phyloP scores from a whole-genome alignment of 2,797 vertebrate genomes.

The Mastacembelus armatus region DNA sequence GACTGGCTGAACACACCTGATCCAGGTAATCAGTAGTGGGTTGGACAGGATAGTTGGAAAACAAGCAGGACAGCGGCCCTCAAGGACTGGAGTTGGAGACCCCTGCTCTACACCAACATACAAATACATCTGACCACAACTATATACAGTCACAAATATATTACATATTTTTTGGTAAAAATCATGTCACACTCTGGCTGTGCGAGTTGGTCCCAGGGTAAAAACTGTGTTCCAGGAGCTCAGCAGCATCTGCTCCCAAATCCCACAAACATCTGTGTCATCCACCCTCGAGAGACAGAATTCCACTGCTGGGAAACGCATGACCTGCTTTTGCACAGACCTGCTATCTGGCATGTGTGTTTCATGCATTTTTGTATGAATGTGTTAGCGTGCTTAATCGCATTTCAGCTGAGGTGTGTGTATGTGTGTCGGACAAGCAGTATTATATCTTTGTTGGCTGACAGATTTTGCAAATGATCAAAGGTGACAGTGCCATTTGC shows the following conservation, averaged over 20 bases:
- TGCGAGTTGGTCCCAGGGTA: conserved; percentile 24
- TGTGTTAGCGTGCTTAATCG: conserved; percentile 33
- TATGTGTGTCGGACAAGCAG: conserved; percentile 27
- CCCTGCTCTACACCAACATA: too few relatives aligned
- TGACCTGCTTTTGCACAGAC: conserved; percentile 53
- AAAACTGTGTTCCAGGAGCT: conserved; percentile 49
- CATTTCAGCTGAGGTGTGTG: conserved; percentile 19
- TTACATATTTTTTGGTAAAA: background rate
- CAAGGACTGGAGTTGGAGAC: too few relatives aligned
- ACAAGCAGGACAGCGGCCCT: too few relatives aligned
- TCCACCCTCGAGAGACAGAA: conserved; percentile 60
- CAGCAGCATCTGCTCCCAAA: conserved; percentile 67
- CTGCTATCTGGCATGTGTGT: conserved; percentile 35
- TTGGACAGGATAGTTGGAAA: too few relatives aligned
- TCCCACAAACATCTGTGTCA: conserved; percentile 72
- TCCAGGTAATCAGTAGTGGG: too few relatives aligned
- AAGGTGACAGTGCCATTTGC: conserved; percentile 70
- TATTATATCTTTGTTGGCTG: conserved; percentile 37
- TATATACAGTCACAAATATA: background rate
- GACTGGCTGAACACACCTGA: too few relatives aligned
- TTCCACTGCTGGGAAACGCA: conserved; percentile 68
- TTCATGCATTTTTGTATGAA: conserved; percentile 35
- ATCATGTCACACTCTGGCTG: conserved; percentile 17
- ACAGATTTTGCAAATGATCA: conserved; percentile 58
- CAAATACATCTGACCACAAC: too few relatives aligned